These are phyloP conservation scores for Theretra japonica DNA, from an alignment of 2,888 invertebrate species.

Conservation along the genomic window DNA sequence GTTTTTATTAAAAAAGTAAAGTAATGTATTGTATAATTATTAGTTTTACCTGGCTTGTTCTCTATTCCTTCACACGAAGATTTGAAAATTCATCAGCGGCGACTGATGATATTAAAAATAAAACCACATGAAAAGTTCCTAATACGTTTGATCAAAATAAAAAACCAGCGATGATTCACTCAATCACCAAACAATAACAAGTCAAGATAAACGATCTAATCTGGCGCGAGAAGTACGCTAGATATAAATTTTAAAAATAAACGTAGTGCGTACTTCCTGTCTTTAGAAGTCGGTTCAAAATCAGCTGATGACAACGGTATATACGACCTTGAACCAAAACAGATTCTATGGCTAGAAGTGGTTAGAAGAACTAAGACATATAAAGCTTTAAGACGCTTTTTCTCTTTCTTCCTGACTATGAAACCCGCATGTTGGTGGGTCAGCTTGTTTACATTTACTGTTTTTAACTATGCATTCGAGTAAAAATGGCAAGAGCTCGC, in stretches of 20 bases:
- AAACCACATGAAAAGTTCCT: no score
- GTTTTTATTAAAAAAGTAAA: no score
- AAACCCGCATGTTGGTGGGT: no score
- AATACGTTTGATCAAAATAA: neutral
- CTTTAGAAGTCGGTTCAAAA: neutral
- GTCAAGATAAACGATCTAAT: conserved; percentile 4
- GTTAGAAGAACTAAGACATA: neutral
- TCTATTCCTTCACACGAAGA: no score
- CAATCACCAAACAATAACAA: neutral
- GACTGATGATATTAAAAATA: no score
- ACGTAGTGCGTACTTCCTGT: no score
- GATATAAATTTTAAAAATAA: neutral
- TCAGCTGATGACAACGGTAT: neutral
- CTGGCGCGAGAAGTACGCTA: neutral
- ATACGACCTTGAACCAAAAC: neutral
- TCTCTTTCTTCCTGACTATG: no score
- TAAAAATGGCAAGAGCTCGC: no score
- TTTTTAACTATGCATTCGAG: no score
- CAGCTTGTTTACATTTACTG: no score
- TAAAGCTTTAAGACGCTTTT: no score
- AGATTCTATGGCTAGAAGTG: neutral
- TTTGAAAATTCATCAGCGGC: no score
- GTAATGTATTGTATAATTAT: neutral
- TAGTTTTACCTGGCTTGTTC: neutral
- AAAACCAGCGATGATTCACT: neutral